phyloP scores from a whole-genome alignment of 2,888 invertebrate genomes.

The Mythimna ferrago region DNA sequence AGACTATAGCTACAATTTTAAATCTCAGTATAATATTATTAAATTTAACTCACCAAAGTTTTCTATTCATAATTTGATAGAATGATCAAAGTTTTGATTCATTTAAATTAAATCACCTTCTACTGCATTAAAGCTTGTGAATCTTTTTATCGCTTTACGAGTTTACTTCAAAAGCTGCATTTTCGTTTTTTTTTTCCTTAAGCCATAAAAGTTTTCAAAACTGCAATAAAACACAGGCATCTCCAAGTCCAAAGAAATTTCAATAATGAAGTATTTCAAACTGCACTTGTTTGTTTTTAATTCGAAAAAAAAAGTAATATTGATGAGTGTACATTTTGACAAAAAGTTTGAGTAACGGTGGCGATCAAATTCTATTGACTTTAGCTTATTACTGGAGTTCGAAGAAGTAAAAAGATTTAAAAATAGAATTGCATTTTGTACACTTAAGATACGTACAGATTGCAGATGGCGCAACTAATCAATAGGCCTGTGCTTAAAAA shows the following conservation, averaged over 20 bases:
- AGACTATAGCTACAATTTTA: neutral
- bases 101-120: conserved; percentile 21
- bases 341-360: conserved; percentile 34
- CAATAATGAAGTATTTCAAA: conserved; percentile 9
- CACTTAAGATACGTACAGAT: neutral
- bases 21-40: conserved; percentile 11
- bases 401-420: conserved; percentile 19
- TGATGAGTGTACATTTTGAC: neutral
- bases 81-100: conserved; percentile 32
- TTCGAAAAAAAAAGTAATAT: neutral
- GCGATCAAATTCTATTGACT: conserved; percentile 18
- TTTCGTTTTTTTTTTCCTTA: neutral
- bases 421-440: conserved; percentile 10
- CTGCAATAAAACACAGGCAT: conserved; percentile 41
- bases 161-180: conserved; percentile 3
- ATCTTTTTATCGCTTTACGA: conserved; percentile 4
- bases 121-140: conserved; percentile 2
- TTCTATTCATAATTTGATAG: conserved; percentile 35
- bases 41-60: conserved; percentile 13
- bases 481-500: no score
- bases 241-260: conserved; percentile 8
- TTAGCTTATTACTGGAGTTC: conserved; percentile 14
- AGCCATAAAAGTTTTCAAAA: conserved; percentile 21
- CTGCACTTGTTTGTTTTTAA: neutral
- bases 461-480: conserved; percentile 16